phyloP scores from a whole-genome alignment of 2,888 invertebrate genomes.

The Rambutsinella grinnellia region DNA sequence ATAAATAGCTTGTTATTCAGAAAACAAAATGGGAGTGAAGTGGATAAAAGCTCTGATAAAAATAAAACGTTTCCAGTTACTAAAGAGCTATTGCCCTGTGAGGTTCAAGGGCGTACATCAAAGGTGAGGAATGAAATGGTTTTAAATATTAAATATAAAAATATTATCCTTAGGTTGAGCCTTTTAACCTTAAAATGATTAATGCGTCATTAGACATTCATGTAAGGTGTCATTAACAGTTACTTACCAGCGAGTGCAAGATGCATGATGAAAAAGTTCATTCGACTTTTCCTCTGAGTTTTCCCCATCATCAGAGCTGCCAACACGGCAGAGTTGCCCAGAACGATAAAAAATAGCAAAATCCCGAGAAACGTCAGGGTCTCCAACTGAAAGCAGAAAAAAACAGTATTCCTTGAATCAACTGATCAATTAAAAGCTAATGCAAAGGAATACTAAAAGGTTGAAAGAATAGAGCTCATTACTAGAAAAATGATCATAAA shows the following conservation, averaged over 20 bases:
- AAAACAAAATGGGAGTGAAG: too few species aligned
- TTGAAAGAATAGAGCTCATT: neutral
- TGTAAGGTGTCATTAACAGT: too few species aligned
- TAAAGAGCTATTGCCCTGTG: neutral
- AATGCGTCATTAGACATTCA: neutral
- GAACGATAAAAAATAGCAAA: conserved; percentile 85
- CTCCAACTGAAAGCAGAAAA: conserved; percentile 80
- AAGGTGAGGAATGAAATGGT: neutral
- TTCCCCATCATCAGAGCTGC: conserved; percentile 86
- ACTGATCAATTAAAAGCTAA: too few species aligned
- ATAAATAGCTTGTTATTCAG: too few species aligned
- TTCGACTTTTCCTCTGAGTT: conserved; percentile 84
- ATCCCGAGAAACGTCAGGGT: conserved; percentile 90
- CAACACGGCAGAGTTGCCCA: conserved; percentile 89
- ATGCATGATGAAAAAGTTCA: conserved; percentile 97
- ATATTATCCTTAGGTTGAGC: too few species aligned
- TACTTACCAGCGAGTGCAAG: conserved; percentile 91
- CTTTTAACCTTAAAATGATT: too few species aligned
- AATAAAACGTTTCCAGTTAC: too few species aligned
- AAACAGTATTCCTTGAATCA: too few species aligned
- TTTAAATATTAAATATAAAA: too few species aligned
- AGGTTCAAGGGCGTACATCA: neutral
- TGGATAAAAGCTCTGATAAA: too few species aligned
- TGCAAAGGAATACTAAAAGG: too few species aligned
- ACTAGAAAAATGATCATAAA: neutral